Conservation (phyloP, 2,797 vertebrate genomes). For the Helicolenus hilgendorfi region DNA sequence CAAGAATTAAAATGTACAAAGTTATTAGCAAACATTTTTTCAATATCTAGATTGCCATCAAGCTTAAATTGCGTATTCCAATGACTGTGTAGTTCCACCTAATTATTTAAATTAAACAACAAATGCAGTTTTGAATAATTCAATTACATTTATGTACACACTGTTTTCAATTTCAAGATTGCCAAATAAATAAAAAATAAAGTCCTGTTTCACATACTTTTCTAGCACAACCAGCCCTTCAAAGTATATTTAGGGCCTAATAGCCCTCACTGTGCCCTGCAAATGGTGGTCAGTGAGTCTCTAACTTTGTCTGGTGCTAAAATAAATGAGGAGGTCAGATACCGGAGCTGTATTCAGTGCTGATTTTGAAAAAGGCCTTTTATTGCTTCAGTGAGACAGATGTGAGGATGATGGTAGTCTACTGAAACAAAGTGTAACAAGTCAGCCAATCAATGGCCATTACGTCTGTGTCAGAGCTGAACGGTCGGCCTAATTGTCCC, state of each 20-base stretch:
- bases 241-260: neutral
- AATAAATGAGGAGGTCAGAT: neutral
- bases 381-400: neutral
- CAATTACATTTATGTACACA: neutral
- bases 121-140: neutral
- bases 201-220: neutral
- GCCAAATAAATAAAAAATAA: neutral
- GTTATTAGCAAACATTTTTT: neutral
- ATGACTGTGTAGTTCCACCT: neutral
- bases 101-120: neutral
- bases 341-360: too few species aligned
- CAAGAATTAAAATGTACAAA: neutral
- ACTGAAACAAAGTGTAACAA: slow-evolving; percentile 17
- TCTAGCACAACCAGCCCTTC: neutral
- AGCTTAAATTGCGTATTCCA: neutral
- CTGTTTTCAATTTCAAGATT: neutral
- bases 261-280: neutral
- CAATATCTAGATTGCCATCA: neutral
- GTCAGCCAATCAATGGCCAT: slow-evolving; percentile 25
- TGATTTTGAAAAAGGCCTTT: slow-evolving; percentile 3
- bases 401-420: neutral
- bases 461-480: slow-evolving; percentile 26
- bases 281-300: neutral
- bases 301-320: neutral
- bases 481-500: slow-evolving; percentile 11